These are phyloP conservation scores for Furnarius figulus DNA, from an alignment of 2,113 vertebrate genomes.

Conservation along the genomic window DNA sequence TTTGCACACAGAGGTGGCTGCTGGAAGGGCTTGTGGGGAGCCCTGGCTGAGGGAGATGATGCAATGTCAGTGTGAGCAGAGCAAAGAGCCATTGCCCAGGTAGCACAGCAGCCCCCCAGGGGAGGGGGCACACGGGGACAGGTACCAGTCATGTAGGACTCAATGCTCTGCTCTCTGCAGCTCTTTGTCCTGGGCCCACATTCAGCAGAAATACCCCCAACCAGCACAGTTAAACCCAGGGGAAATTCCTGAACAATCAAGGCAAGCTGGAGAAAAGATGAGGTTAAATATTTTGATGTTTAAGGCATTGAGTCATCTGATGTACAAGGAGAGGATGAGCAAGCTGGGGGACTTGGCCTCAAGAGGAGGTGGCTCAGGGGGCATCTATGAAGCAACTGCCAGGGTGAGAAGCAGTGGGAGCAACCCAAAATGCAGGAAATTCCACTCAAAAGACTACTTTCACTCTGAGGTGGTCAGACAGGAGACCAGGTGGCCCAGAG, in stretches of 20 bases:
- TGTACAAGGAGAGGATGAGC: neutral
- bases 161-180: neutral
- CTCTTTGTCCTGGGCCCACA: neutral
- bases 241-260: neutral
- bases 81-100: neutral
- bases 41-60: neutral
- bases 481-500: neutral
- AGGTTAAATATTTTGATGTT: neutral
- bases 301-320: neutral
- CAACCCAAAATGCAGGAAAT: neutral
- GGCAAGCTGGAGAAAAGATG: neutral
- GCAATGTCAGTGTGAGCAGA: neutral
- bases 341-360: neutral
- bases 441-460: neutral
- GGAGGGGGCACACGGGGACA: neutral
- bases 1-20: neutral
- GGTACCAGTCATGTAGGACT: neutral
- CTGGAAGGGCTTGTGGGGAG: neutral
- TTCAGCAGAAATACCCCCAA: neutral
- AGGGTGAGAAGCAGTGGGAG: neutral
- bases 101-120: neutral
- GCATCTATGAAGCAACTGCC: neutral
- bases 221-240: neutral
- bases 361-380: neutral
- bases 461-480: neutral